Base-by-base conservation (phyloP, 1,140 invertebrate species). In the Melipona quadrifasciata region DNA sequence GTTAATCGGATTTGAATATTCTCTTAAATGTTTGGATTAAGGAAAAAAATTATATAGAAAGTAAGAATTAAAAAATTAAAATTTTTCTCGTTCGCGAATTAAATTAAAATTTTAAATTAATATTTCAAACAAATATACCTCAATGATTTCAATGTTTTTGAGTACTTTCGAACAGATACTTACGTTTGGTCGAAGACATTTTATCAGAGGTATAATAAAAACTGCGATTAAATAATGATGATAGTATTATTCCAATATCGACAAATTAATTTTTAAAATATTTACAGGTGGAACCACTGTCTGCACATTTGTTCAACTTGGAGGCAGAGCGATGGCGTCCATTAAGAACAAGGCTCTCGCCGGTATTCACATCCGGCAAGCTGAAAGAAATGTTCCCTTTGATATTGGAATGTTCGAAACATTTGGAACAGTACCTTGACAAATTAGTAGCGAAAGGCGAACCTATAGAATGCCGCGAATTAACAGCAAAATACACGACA, bases 261-360 rank as follows among this genome's bases (percentile, higher is more conserved):
- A 47, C 24, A 17, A 58, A 39, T 31, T 51, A 24, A 24, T 84
- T 47, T 21, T 1, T 2, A 70, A 57, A 51, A 8, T 16, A 17
- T 58, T 58, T n/a, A 47, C 17, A 89, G 88, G 24, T 17, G 0
- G 93, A 95, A 12, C 94, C 93, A 5, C 24, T 95, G 6, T 86
- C 85, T 0, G 82, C 90, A 58, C 88, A 94, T 85, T 75, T 95
- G 0, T 93, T 95, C 39, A 71, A 80, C 14, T 79, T 95, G 14
- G 92, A 92, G 68, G 89, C 92, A 0, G 78, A 91, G n/a, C 89
- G 91, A 78, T 96, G 96, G 96, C 94, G 95, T 78, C 93, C 94
- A 10, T 91, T 96, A 12, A 90, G 96, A 58, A 85, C 88, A 0
- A 95, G 94, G 31, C 86, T 96, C 6, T 94, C 95, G 2, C 95